A percentile compares a stretch with the other conserved stretches of the same genome.
These are phyloP conservation scores for Leptodactylus fallax DNA, from an alignment of 2,797 vertebrate genomes.

Conservation along the genomic window DNA sequence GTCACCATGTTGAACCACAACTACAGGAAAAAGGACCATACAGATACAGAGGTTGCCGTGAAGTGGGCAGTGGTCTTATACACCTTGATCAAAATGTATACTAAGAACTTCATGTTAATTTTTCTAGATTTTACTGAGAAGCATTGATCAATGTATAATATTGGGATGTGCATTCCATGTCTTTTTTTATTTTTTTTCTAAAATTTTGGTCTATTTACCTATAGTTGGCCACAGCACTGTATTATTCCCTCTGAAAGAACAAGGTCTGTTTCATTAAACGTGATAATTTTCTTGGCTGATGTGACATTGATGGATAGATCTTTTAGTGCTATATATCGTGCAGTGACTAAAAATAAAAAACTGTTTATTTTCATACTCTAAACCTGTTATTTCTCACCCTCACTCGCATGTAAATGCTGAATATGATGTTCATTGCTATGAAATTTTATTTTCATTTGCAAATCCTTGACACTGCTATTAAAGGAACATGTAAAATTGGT, in stretches of 20 bases:
- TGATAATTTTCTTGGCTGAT: background rate
- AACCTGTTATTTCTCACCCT: conserved; percentile 26
- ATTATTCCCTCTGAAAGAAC: background rate
- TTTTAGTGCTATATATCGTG: background rate
- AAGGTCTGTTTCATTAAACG: background rate
- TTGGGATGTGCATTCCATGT: no score
- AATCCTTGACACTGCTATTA: conserved; percentile 14
- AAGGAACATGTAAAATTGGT: conserved; percentile 19
- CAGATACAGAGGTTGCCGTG: no score
- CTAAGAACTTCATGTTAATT: no score
- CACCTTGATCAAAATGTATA: no score
- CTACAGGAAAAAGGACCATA: no score
- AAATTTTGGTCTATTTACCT: no score
- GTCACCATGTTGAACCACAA: no score
- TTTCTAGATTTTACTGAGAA: no score
- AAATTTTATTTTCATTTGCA: conserved; percentile 16
- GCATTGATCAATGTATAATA: no score
- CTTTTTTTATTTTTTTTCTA: no score
- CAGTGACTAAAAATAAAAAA: conserved; percentile 10
- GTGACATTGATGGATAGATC: conserved; percentile 1
- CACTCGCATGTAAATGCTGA: background rate
- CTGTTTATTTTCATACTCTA: conserved; percentile 17
- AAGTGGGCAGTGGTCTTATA: no score
- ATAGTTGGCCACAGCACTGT: background rate
- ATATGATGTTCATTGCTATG: conserved; percentile 13